A percentile compares a stretch with the other conserved stretches of the same genome.
Evolutionary conservation across 37 sponge, comb jelly and placozoan genomes (phyloP).

Genomic region (Chondrosia reniformis): DNA sequence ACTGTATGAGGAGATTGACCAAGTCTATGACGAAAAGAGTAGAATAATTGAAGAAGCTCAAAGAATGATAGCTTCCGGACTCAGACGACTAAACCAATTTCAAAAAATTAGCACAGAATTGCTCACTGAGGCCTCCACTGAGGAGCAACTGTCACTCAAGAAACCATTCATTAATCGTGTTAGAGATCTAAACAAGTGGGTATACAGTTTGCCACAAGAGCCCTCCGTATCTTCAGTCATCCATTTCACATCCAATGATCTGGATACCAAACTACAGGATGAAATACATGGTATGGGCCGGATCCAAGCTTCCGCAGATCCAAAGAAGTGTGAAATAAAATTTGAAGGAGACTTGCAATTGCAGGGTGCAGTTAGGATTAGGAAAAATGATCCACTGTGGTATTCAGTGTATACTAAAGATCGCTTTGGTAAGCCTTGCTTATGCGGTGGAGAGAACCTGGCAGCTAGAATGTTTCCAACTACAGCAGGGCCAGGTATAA

Average conservation of each 20-base stretch:
- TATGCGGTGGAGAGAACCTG: background rate
- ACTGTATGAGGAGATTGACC: conserved; percentile 5
- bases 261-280: background rate
- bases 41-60: background rate
- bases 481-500: background rate
- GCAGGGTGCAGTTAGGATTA: conserved; percentile 2
- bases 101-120: background rate
- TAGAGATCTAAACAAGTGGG: background rate
- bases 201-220: background rate
- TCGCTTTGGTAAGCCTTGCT: background rate
- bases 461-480: background rate
- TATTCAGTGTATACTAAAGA: background rate
- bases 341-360: background rate
- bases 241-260: background rate
- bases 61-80: background rate
- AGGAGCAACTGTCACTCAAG: conserved; percentile 9
- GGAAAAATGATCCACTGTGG: background rate
- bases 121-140: background rate
- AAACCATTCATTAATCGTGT: background rate
- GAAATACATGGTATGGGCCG: background rate
- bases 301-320: background rate
- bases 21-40: background rate
- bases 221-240: background rate
- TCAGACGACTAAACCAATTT: background rate
- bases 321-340: background rate